Conservation (phyloP, 2,888 invertebrate species). For the Melanargia galathea region DNA sequence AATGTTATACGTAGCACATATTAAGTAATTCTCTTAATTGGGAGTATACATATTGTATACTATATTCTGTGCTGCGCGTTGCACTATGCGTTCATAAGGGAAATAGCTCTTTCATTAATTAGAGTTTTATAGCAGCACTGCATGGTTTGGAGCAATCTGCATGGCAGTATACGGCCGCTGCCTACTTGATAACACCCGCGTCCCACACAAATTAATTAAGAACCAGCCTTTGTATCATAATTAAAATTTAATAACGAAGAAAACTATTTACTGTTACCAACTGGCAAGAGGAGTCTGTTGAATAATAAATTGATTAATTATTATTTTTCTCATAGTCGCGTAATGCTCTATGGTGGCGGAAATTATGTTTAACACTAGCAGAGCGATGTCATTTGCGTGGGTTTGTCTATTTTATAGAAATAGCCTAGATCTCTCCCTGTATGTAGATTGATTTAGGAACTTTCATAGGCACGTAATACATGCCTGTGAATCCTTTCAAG, state of each 20-base stretch:
- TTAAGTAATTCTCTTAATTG: constrained; percentile 10
- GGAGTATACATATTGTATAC: not conserved
- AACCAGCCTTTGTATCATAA: constrained; percentile 44
- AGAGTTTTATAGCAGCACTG: constrained; percentile 23
- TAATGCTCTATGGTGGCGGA: constrained; percentile 31
- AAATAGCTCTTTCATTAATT: constrained; percentile 35
- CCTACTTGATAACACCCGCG: constrained; percentile 44
- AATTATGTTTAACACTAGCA: constrained; percentile 22
- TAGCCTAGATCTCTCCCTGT: too few species aligned
- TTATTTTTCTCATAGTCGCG: constrained; percentile 38
- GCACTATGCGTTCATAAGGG: constrained; percentile 10
- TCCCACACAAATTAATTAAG: constrained; percentile 48
- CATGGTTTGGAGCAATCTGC: constrained; percentile 11
- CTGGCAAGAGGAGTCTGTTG: constrained; percentile 37
- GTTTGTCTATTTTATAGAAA: too few species aligned
- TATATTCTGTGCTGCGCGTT: not conserved
- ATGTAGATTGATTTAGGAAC: too few species aligned
- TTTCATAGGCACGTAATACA: too few species aligned
- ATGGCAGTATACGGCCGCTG: constrained; percentile 35
- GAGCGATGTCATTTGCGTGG: too few species aligned
- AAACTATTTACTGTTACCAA: constrained; percentile 36
- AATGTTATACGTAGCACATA: constrained; percentile 1
- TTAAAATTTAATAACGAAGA: constrained; percentile 44
- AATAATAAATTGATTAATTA: constrained; percentile 36
- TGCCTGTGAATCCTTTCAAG: too few species aligned